A percentile compares a stretch with the other conserved stretches of the same genome.
phyloP scores from a whole-genome alignment of 2,797 vertebrate species.

The Lacerta viridis region DNA sequence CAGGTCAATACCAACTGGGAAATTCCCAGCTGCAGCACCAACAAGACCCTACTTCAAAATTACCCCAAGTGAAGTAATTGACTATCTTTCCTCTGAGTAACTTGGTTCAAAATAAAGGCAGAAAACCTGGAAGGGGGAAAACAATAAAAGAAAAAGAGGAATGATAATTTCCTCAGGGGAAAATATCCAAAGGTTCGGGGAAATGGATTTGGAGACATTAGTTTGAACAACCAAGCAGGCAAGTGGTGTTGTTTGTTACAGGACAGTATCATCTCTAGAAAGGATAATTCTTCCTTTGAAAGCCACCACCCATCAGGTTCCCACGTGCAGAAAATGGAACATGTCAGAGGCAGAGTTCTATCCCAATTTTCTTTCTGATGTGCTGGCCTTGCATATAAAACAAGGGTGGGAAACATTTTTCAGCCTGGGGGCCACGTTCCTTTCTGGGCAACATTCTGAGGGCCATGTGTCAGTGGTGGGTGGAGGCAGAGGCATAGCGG shows the following conservation, averaged over 20 bases:
- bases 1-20: no score
- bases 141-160: rapidly evolving
- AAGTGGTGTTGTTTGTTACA: not conserved
- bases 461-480: no score
- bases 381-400: not conserved
- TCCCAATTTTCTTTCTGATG: not conserved
- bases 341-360: not conserved
- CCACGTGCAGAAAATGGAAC: not conserved
- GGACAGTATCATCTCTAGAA: not conserved
- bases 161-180: not conserved
- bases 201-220: not conserved
- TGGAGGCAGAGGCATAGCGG: no score
- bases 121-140: not conserved
- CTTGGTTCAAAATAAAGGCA: not conserved
- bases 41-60: slow-evolving; percentile 14
- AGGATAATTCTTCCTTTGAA: not conserved
- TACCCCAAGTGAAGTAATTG: slow-evolving; percentile 35
- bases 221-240: no score
- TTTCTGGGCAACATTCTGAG: no score
- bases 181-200: not conserved
- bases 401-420: no score
- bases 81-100: slow-evolving; percentile 28
- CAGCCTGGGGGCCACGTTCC: no score
- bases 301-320: not conserved
- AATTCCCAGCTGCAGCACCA: no score